A percentile compares a stretch with the other conserved stretches of the same genome.
Conservation (phyloP, 1,140 invertebrate species). For the Magallana ariakensis region DNA sequence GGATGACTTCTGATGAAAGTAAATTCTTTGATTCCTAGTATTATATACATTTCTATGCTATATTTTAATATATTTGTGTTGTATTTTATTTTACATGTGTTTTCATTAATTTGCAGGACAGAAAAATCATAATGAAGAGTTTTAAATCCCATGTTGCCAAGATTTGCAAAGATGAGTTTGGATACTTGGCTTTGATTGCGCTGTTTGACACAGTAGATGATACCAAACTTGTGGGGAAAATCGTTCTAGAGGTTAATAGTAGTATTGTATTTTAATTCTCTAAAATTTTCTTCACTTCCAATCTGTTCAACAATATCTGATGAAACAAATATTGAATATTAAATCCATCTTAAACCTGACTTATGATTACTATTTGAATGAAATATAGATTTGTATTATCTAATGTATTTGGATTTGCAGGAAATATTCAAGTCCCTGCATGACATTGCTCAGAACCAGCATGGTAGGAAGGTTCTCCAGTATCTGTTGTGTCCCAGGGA, state of each 20-base stretch:
- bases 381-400: no score
- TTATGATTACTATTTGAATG: neutral
- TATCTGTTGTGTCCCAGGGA: conserved; percentile 92
- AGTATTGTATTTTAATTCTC: neutral
- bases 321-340: neutral
- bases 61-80: no score
- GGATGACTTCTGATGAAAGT: no score
- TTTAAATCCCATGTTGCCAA: conserved; percentile 91
- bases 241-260: conserved; percentile 80
- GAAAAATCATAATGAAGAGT: conserved; percentile 86
- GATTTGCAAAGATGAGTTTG: conserved; percentile 91
- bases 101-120: conserved; percentile 72
- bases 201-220: conserved; percentile 96
- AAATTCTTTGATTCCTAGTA: no score
- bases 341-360: neutral
- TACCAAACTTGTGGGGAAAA: conserved; percentile 92
- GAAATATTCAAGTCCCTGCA: conserved; percentile 87
- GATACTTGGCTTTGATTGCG: conserved; percentile 89
- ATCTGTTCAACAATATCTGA: neutral
- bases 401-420: conserved; percentile 67
- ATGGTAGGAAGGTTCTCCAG: conserved; percentile 84
- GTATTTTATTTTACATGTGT: no score
- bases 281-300: neutral
- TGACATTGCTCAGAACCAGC: conserved; percentile 86
- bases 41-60: no score